Evolutionary conservation across 2,113 vertebrate species (phyloP).

Genomic region (Muntiacus muntjak): DNA sequence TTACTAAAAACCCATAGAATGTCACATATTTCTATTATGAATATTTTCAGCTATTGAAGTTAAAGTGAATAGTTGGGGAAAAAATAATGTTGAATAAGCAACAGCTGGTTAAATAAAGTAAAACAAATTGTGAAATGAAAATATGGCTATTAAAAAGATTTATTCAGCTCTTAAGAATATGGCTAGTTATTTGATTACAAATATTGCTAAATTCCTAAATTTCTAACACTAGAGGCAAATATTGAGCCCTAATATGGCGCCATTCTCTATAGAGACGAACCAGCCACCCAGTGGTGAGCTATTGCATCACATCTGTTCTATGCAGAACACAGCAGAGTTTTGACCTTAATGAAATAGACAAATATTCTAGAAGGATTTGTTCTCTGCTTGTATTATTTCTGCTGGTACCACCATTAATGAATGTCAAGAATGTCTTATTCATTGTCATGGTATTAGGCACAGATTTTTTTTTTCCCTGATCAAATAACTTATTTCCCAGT

Average conservation of each 20-base stretch:
- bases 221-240: background rate
- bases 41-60: background rate
- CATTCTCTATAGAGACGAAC: background rate
- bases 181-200: background rate
- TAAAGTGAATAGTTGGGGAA: background rate
- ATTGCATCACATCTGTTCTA: background rate
- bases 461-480: no score
- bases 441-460: background rate
- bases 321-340: background rate
- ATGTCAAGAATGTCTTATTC: background rate
- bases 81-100: background rate
- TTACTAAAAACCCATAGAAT: background rate
- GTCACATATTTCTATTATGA: background rate
- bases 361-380: background rate
- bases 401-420: background rate
- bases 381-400: background rate
- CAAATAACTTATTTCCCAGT: background rate
- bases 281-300: background rate
- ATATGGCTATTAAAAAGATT: background rate
- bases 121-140: background rate
- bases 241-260: background rate
- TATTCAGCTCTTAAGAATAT: background rate
- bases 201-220: background rate
- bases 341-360: background rate
- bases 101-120: background rate